Base-by-base conservation (phyloP, 1,140 invertebrate species). In the Maniola jurtina region DNA sequence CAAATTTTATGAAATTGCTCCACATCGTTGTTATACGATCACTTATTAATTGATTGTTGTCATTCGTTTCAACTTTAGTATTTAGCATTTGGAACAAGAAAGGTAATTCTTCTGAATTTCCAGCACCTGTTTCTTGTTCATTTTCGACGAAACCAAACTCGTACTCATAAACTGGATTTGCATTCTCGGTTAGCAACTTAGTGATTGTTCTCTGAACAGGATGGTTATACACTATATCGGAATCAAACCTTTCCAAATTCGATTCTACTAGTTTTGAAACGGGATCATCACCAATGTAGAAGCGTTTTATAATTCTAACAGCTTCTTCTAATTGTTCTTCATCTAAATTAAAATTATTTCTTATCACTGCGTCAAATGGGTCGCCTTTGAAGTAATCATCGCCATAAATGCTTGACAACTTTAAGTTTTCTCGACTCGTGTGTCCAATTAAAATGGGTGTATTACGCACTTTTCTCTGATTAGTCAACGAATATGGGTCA, bases 1-100 rank as follows among this genome's bases (percentile, higher is more conserved):
- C 87, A 56, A 76, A 83, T 83, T 87, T 89, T 6, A 87, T 71
- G 36, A 89, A 89, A 66, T 89, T 88, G 0, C 79, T 62, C 87
- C 87, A 89, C 35, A 89, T 57, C 33, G 75, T 80, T 13, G 76
- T 71, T 15, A 79, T 56, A 8, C 80, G 75, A 35, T 85, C 73
- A 11, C 63, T 61, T 6, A 88, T 75, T 11, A 83, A 55, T 57
- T 79, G 65, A 58, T 84, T 79, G 11, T 77, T 67, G 9, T 73
- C 72, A 61, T 67, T 72, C 36, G 10, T 67, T 48, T 71, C 66
- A 11, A 55, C 42, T 36, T 47, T 60, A 35, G 9, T 40, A 11
- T 66, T 62, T n/a, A 59, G 25, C 11, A 71, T 60, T 11, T 85
- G 66, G 58, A 87, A 89, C 14, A 90, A 71, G 61, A 87, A 90